Evolutionary conservation across 2,797 vertebrate genomes (phyloP).

Genomic region (Falco rusticolus): DNA sequence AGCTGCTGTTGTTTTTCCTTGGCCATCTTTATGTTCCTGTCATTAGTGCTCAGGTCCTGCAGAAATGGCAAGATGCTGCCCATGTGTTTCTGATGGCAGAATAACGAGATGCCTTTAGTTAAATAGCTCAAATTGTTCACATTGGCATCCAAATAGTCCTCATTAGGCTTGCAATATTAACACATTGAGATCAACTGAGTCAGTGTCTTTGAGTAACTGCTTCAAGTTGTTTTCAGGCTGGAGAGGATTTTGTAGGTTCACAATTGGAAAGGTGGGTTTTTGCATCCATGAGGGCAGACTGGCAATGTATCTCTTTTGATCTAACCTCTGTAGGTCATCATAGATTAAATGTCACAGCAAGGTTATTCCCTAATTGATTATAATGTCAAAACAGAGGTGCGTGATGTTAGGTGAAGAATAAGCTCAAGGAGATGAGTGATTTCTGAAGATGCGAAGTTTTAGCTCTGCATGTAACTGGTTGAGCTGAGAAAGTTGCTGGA

Average conservation of each 20-base stretch:
- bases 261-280: neutral
- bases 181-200: neutral
- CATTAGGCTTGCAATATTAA: neutral
- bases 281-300: neutral
- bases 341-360: neutral
- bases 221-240: neutral
- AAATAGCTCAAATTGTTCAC: neutral
- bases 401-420: neutral
- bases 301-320: neutral
- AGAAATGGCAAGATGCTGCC: neutral
- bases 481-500: slow-evolving; percentile 3
- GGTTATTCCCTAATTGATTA: neutral
- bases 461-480: neutral
- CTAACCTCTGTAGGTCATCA: neutral
- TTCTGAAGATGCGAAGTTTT: neutral
- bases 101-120: neutral
- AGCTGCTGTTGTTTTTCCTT: neutral
- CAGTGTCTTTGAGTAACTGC: neutral
- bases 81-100: neutral
- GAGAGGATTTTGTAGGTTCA: neutral
- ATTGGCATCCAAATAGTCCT: neutral
- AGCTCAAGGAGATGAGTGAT: neutral
- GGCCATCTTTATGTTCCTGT: neutral
- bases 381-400: neutral
- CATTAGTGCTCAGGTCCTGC: neutral